A percentile compares a stretch with the other conserved stretches of the same genome.
Evolutionary conservation across 2,113 vertebrate species (phyloP).

Genomic region (Cryptoleucopteryx plumbea): DNA sequence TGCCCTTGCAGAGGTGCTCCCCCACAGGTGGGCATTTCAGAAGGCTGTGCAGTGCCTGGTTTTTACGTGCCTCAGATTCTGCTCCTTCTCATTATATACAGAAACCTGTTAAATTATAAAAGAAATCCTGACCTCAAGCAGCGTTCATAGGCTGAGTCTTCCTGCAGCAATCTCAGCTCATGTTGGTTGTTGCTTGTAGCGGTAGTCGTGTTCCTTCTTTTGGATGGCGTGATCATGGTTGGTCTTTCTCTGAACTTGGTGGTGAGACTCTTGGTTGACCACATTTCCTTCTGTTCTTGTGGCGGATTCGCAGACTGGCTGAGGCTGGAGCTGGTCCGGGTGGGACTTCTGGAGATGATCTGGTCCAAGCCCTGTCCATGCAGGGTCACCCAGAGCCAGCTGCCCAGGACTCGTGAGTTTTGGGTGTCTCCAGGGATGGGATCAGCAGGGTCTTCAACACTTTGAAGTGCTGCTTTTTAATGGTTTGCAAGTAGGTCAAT

Average conservation of each 20-base stretch:
- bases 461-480: not conserved
- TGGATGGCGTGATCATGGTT: not conserved
- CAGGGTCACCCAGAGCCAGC: not conserved
- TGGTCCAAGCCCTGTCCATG: not conserved
- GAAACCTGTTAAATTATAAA: no score
- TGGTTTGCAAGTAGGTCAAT: rapidly evolving
- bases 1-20: not conserved
- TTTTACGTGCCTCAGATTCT: not conserved
- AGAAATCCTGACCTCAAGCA: no score
- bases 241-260: not conserved
- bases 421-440: not conserved
- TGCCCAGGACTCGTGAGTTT: rapidly evolving
- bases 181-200: not conserved
- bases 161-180: rapidly evolving
- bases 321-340: not conserved
- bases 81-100: not conserved
- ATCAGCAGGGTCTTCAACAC: not conserved
- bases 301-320: not conserved
- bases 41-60: not conserved
- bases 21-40: rapidly evolving
- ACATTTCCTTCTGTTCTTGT: not conserved
- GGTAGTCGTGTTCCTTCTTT: not conserved
- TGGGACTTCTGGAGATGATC: no score
- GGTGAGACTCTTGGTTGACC: not conserved
- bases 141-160: not conserved